Conservation (phyloP, 23 tunicate genomes). For the Trididemnum clinides region DNA sequence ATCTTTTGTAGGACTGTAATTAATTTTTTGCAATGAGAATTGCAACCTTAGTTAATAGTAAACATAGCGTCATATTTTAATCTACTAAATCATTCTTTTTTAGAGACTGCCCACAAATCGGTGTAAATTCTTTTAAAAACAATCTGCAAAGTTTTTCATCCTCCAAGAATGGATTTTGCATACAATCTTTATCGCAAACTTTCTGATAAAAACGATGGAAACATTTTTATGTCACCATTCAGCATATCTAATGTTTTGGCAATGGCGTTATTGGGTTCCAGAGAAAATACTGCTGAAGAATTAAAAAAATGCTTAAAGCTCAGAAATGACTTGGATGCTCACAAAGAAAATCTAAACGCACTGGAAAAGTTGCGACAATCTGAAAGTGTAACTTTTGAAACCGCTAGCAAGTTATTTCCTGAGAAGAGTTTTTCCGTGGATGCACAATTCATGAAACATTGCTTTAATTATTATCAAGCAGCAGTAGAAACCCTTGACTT, state of each 20-base stretch:
- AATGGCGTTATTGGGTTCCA: constrained; percentile 44
- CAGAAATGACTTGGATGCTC: neutral
- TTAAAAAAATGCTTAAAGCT: neutral
- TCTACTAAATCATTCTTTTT: too few relatives aligned
- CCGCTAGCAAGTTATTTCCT: constrained; percentile 77
- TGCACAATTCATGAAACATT: constrained; percentile 13
- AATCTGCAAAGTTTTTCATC: too few relatives aligned
- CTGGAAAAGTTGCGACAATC: neutral
- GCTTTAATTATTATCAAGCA: constrained; percentile 23
- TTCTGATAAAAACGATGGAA: neutral
- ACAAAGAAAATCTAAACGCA: neutral
- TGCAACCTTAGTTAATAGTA: too few relatives aligned
- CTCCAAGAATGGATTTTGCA: constrained; percentile 22
- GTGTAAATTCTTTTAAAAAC: too few relatives aligned
- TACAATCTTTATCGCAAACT: neutral
- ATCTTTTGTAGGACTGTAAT: too few relatives aligned
- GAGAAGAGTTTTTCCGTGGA: constrained; percentile 40
- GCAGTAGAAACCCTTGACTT: constrained; percentile 36
- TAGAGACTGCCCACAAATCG: too few relatives aligned
- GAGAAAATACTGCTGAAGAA: constrained; percentile 35
- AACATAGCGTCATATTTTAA: too few relatives aligned
- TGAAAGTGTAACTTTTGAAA: constrained; percentile 29
- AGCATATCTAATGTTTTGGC: constrained; percentile 51
- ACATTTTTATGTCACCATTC: constrained; percentile 57
- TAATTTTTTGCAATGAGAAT: too few relatives aligned